Base-by-base conservation (phyloP, 2,797 vertebrate species). In the Babyrousa celebensis region DNA sequence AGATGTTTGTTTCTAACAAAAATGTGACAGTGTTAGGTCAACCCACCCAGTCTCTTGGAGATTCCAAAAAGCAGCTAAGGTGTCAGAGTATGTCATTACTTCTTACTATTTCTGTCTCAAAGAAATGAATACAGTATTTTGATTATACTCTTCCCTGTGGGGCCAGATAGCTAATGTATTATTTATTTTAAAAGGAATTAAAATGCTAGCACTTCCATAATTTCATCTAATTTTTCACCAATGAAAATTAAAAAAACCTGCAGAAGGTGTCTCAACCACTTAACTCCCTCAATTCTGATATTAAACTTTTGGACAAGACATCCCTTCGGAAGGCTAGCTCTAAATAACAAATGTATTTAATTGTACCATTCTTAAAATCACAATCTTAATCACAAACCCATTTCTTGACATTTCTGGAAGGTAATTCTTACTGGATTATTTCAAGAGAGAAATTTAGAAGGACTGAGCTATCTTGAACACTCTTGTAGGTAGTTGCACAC, bases 51-150 rank as follows among this genome's bases (percentile, higher is more conserved):
- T 96, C 91, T 95, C 93, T 82, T 56, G 95, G 85, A 86, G 60
- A 74, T 92, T 97, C 72, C 60, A 89, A 93, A 97, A 91, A 54
- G 77, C 80, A 67, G 52, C 23, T 65, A 90, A 88, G 36, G 56
- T 95, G 86, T 96, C 95, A 95, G 83, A 63, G 12, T 78, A 85
- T 71, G 90, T 80, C 79, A 93, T 98, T 97, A 97, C 65, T 27
- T 96, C 86, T 93, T 90, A 87, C 93, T 92, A 92, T 97, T 98
- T 97, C 89, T 95, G 89, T 95, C 82, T 94, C 60, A 40, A 89
- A 95, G 48, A 97, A 96, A 98, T 97, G 93, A 97, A 97, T 95
- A 95, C 87, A 70, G 72, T 96, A 95, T 96, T 97, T 96, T 91
- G 93, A 95, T 96, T 96, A 97, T 89, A 92, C 95, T 96, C 74